Base-by-base conservation (phyloP, 2,888 invertebrate species). In the Drosophila algonquin region DNA sequence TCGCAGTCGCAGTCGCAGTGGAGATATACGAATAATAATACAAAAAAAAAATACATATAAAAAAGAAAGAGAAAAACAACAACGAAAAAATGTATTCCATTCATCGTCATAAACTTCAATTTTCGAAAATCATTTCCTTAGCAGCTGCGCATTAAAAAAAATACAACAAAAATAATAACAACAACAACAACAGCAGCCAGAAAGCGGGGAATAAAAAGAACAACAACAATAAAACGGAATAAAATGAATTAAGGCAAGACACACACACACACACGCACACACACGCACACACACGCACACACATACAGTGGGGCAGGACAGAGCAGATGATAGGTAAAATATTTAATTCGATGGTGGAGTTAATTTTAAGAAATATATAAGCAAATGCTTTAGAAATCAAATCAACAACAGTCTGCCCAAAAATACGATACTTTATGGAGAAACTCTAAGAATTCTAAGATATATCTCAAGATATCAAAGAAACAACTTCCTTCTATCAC, bases 121-220 rank as follows among this genome's bases (percentile, higher is more conserved):
- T 87, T 90, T 82, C 82, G 82, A 90, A 90, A 91, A 91, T 90
- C 89, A 91, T 91, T 91, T 90, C 91, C 90, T 90, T 87, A 79
- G 88, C 90, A 91, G 90, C 90, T 90, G 91, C 89, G 77, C 74
- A 75, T 74, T 76, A 71, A 77, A 63, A 86, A 71, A 82, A 58
- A 84, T 55, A 63, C 56, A 73, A 60, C 55, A 52, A 21, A 21
- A 21, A 60, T 21, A 67, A 63, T 53, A 67, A 75, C 57, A 67
- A 47, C 52, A 65, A 65, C 59, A 64, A 64, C 56, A 68, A 62
- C 53, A 76, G 40, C 47, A 63, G 50, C 35, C 55, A 27, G 32
- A 54, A 24, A 30, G 16, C 9, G 24, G 50, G 60, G 46, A 64
- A 35, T 60, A 58, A 75, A 63, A 53, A 55, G 16, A 54, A 69